A percentile compares a stretch with the other conserved stretches of the same genome.
Conservation (phyloP, 2,797 vertebrate genomes). For the Hipposideros larvatus region DNA sequence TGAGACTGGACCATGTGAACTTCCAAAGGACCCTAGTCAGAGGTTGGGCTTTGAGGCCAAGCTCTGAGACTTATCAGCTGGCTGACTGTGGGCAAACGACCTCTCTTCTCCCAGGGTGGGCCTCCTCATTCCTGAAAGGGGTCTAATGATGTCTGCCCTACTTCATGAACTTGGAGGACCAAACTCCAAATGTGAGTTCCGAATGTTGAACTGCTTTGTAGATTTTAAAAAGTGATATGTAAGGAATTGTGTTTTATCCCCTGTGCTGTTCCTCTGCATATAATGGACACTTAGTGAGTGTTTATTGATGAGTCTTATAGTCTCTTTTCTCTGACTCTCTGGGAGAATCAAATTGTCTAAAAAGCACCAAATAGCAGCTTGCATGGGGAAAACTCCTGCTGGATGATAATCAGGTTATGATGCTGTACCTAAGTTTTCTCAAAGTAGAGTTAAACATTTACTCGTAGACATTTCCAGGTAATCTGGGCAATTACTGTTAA, state of each 20-base stretch:
- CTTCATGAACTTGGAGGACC: not conserved
- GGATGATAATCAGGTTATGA: not conserved
- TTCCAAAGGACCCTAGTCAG: not conserved
- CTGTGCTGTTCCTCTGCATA: not conserved
- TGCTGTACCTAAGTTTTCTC: not conserved
- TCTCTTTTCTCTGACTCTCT: not conserved
- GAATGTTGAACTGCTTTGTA: not conserved
- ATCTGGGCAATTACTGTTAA: not conserved
- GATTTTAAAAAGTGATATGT: slow-evolving; percentile 7
- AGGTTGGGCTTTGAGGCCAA: not conserved
- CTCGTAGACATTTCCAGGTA: not conserved
- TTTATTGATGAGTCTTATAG: not conserved
- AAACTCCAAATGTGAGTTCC: not conserved
- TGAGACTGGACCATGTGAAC: not conserved
- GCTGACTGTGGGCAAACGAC: not conserved
- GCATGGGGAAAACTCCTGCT: not conserved
- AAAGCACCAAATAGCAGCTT: not conserved
- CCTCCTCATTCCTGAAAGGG: not conserved
- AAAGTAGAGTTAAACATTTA: slow-evolving; percentile 29
- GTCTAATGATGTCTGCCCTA: not conserved
- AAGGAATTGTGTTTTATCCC: not conserved
- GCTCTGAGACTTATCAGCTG: not conserved
- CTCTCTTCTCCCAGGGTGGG: not conserved
- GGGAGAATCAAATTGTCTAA: not conserved
- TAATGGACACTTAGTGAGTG: not conserved